These are phyloP conservation scores for Atrichornis clamosus DNA, from an alignment of 2,113 vertebrate species.

Conservation along the genomic window DNA sequence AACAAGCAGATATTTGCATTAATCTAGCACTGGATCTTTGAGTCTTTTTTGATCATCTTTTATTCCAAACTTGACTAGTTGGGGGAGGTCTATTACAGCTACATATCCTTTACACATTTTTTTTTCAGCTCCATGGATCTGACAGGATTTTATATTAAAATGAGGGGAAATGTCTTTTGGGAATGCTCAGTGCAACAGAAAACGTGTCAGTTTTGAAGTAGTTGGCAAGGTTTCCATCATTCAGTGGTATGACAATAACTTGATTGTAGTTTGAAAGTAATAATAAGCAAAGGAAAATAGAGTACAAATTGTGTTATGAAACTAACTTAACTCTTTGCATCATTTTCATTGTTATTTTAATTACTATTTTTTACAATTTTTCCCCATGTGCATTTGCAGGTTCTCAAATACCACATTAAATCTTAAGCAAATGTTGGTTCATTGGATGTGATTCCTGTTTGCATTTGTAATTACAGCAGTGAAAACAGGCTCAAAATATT, in stretches of 20 bases:
- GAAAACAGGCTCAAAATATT: background rate
- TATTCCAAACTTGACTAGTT: conserved; percentile 54
- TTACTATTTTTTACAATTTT: background rate
- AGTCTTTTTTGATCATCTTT: conserved; percentile 66
- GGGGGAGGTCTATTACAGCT: conserved; percentile 26
- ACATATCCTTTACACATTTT: conserved; percentile 20
- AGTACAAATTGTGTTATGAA: conserved; percentile 19
- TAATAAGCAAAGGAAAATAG: conserved; percentile 56
- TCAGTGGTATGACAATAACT: conserved; percentile 44
- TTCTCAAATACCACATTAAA: background rate
- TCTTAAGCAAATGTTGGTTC: background rate
- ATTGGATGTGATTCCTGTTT: background rate
- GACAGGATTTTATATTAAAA: conserved; percentile 69
- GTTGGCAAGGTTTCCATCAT: conserved; percentile 59
- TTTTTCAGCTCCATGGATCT: conserved; percentile 21
- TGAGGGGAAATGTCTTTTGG: conserved; percentile 56
- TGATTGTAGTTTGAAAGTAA: conserved; percentile 57
- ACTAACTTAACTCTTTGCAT: conserved; percentile 13
- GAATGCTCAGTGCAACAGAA: conserved; percentile 56
- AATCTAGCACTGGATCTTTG: conserved; percentile 68
- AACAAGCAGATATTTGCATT: conserved; percentile 76
- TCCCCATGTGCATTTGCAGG: background rate
- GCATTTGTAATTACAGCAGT: background rate
- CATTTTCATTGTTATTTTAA: background rate
- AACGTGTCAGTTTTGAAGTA: conserved; percentile 64